phyloP scores from a whole-genome alignment of 2,113 vertebrate genomes.

The Pampusana beccarii region DNA sequence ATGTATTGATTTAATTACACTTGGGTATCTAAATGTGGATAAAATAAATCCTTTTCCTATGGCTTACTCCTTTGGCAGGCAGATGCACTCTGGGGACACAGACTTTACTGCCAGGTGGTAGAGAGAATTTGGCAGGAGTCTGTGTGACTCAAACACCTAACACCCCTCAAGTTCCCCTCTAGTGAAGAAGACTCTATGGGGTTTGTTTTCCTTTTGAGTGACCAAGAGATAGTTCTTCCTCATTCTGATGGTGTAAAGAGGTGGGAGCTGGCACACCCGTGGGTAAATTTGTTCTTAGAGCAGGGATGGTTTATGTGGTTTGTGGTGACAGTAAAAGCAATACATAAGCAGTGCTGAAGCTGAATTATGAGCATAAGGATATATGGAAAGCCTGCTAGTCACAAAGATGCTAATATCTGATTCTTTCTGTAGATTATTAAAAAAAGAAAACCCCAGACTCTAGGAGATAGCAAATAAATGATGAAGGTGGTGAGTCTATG shows the following conservation, averaged over 20 bases:
- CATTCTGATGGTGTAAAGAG: neutral
- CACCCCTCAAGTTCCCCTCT: neutral
- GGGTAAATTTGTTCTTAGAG: neutral
- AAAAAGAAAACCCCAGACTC: neutral
- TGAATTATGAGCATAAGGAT: neutral
- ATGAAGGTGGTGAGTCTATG: neutral
- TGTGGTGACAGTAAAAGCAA: neutral
- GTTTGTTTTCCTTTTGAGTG: neutral
- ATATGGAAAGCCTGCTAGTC: neutral
- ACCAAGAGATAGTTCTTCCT: neutral
- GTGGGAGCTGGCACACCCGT: neutral
- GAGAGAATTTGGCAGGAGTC: neutral
- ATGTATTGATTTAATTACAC: neutral
- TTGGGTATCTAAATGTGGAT: neutral
- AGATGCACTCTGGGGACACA: neutral
- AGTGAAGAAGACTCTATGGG: fast-evolving
- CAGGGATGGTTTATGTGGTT: neutral
- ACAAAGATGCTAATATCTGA: neutral
- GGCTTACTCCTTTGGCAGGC: neutral
- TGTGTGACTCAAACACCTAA: neutral
- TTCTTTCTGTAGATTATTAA: neutral
- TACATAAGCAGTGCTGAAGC: neutral
- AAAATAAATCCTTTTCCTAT: neutral
- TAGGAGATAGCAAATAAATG: neutral
- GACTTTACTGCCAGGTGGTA: neutral